A percentile compares a stretch with the other conserved stretches of the same genome.
These are phyloP conservation scores for Montipora capitata DNA, from an alignment of 92 coral and sea anemone genomes.

Conservation along the genomic window DNA sequence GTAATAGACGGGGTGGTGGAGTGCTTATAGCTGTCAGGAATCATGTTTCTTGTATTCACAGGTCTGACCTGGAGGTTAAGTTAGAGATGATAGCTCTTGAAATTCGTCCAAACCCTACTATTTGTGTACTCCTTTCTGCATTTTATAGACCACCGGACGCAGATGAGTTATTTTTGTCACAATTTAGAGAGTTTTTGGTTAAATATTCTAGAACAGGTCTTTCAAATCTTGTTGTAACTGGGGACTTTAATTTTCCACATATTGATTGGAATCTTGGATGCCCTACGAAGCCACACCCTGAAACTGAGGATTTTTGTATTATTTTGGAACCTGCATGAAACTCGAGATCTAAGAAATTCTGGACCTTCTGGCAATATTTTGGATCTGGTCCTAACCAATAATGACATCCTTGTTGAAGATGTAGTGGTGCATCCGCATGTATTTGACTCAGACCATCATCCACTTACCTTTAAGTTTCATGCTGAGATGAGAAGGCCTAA, in stretches of 20 bases:
- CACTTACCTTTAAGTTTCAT: background rate
- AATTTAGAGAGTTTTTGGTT: constrained; percentile 40
- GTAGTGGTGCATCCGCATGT: too few species aligned
- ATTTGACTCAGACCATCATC: background rate
- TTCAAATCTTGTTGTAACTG: constrained; percentile 56
- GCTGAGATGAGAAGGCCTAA: constrained; percentile 41
- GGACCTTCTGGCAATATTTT: background rate
- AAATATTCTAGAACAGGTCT: constrained; percentile 42
- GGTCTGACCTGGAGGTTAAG: constrained; percentile 45
- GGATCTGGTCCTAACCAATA: constrained; percentile 12
- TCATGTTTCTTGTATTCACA: constrained; percentile 54
- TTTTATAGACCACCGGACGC: constrained; percentile 61
- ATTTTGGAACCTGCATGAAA: constrained; percentile 38
- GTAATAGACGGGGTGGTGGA: constrained; percentile 55
- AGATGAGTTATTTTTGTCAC: constrained; percentile 35
- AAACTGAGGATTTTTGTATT: constrained; percentile 53
- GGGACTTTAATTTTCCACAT: constrained; percentile 62
- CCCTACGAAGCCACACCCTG: too few species aligned
- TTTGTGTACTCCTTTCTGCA: constrained; percentile 38
- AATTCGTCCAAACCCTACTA: constrained; percentile 20
- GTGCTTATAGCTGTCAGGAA: constrained; percentile 55
- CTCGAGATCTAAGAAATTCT: constrained; percentile 41
- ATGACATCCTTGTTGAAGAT: too few species aligned
- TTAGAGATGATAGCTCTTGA: constrained; percentile 36
- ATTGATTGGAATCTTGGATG: too few species aligned